Percentiles rank a stretch among this genome's conserved stretches.
Evolutionary conservation across 2,113 vertebrate species (phyloP).

Genomic region (Brienomyrus brachyistius): DNA sequence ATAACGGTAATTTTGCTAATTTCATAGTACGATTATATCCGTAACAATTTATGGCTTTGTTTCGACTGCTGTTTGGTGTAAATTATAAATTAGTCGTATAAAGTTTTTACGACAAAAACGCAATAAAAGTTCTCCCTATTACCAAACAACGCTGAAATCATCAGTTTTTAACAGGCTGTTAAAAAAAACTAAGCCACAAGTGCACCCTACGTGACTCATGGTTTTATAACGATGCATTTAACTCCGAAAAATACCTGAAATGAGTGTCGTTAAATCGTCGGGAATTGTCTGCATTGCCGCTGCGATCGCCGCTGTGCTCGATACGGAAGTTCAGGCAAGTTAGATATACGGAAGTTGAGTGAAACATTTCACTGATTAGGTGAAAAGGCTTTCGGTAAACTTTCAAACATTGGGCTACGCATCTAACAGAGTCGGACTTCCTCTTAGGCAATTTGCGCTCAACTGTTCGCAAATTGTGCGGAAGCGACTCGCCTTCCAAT

Average conservation of each 20-base stretch:
- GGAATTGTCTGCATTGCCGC: constrained; percentile 49
- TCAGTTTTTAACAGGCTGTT: constrained; percentile 1
- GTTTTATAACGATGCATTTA: neutral
- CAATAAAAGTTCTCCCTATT: neutral
- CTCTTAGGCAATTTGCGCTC: neutral
- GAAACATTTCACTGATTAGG: constrained; percentile 1
- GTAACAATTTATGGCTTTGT: neutral
- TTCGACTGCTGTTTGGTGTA: neutral
- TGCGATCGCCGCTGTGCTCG: constrained; percentile 11
- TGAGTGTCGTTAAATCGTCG: constrained; percentile 56
- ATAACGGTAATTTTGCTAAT: neutral
- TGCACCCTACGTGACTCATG: neutral
- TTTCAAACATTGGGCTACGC: neutral
- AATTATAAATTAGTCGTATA: neutral
- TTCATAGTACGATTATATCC: neutral
- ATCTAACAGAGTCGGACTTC: neutral
- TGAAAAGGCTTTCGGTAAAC: neutral
- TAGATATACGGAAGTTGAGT: constrained; percentile 47
- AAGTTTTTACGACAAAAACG: neutral
- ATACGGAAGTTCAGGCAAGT: constrained; percentile 43
- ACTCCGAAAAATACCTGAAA: constrained; percentile 51
- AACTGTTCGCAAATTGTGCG: neutral
- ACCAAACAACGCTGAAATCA: neutral
- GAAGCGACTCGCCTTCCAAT: neutral
- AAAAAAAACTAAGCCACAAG: neutral